These are phyloP conservation scores for Magallana ariakensis DNA, from an alignment of 1,140 invertebrate species.

Conservation along the genomic window DNA sequence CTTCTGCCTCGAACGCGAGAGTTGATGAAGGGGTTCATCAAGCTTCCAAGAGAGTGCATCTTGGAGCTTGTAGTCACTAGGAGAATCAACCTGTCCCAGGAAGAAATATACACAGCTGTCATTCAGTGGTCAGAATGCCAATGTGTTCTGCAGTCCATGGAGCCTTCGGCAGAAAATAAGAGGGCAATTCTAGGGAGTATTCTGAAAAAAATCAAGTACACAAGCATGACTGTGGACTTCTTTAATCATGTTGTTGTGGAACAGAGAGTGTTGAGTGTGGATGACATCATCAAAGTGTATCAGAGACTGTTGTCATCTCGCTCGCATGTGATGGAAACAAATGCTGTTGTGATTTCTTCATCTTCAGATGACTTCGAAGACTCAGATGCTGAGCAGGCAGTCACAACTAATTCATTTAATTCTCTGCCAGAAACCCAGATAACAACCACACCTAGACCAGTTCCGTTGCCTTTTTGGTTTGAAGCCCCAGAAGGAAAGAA, in stretches of 20 bases:
- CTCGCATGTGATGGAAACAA: not conserved
- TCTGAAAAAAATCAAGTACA: slow-evolving; percentile 22
- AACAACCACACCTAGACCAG: not conserved
- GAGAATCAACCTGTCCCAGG: not conserved
- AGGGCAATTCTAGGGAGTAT: not conserved
- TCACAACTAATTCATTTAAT: not conserved
- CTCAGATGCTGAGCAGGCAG: not conserved
- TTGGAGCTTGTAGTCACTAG: not conserved
- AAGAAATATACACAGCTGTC: not conserved
- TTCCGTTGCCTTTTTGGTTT: slow-evolving; percentile 4
- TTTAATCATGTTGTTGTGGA: not conserved
- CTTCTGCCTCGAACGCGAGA: not conserved
- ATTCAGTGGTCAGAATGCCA: slow-evolving; percentile 22
- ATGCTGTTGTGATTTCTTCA: not conserved
- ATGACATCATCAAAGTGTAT: slow-evolving; percentile 6
- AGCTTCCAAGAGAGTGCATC: not conserved
- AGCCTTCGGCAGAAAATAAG: not conserved
- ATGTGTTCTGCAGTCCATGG: not conserved
- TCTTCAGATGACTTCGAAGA: not conserved
- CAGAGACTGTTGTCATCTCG: not conserved
- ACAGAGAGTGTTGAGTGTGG: not conserved
- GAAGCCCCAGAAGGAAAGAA: not conserved
- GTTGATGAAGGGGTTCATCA: slow-evolving; percentile 12
- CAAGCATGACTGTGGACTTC: not conserved
- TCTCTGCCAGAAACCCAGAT: not conserved